Percentiles rank a stretch among this genome's conserved stretches.
phyloP scores from a whole-genome alignment of 2,888 invertebrate species.

The Neoascia interrupta region DNA sequence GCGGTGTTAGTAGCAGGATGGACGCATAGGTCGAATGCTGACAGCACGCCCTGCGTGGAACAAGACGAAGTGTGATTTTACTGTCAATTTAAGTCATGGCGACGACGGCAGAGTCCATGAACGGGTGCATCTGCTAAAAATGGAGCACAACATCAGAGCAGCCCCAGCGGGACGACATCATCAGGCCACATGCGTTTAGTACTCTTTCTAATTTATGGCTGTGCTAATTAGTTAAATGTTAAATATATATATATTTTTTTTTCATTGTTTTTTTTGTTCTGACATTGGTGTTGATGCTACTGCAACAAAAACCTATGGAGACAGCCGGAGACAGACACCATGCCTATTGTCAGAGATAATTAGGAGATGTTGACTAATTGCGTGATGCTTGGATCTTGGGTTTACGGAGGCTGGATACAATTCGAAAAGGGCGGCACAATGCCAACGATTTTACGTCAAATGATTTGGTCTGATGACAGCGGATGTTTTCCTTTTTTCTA shows the following conservation, averaged over 20 bases:
- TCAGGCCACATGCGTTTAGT: constrained; percentile 24
- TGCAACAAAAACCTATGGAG: constrained; percentile 15
- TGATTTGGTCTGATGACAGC: constrained; percentile 77
- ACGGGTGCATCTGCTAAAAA: constrained; percentile 55
- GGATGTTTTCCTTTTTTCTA: constrained; percentile 9
- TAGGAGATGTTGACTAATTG: constrained; percentile 69
- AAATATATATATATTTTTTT: too few relatives aligned
- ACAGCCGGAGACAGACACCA: constrained; percentile 43
- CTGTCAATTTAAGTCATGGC: constrained; percentile 44
- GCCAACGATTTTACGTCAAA: constrained; percentile 77
- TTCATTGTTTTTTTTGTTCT: background rate
- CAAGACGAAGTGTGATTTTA: constrained; percentile 47
- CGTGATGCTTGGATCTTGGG: constrained; percentile 43
- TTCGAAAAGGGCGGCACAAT: constrained; percentile 52
- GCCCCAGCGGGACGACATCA: constrained; percentile 18
- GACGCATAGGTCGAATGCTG: background rate
- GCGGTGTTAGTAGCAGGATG: too few relatives aligned
- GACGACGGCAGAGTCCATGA: background rate
- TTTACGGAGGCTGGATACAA: constrained; percentile 17
- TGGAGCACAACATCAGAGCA: too few relatives aligned
- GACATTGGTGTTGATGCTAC: constrained; percentile 29
- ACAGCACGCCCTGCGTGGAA: constrained; percentile 1
- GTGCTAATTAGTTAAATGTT: constrained; percentile 48
- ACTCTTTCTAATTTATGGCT: constrained; percentile 59
- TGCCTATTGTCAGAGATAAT: constrained; percentile 69